Evolutionary conservation across 2,797 vertebrate genomes (phyloP), one percentile per base, ranked within the genome.

Genomic region (Acomys russatus): DNA sequence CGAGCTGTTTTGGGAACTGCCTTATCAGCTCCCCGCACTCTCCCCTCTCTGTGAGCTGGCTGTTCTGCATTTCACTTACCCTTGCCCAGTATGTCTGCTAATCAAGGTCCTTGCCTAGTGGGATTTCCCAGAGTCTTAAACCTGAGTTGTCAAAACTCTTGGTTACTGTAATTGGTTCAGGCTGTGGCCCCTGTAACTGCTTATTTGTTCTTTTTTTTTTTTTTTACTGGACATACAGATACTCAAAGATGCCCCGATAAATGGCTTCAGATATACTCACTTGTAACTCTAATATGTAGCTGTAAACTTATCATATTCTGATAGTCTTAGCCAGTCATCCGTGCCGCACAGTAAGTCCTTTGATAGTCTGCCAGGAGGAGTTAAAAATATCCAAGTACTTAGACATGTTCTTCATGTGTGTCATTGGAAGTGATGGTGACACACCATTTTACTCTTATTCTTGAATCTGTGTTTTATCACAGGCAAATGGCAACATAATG

Each of bases 351-450:
- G 15, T 12, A 79, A 71, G 15, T 79, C 22, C 15, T 73, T 90
- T 76, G 44, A 92, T 71, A 94, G 73, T 77, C 20, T 66, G 59
- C 23, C 61, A 90, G 63, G 20, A 66, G 20, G 11, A 54, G 25
- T 95, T 94, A 73, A 92, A 92, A 79, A 78, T 94, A 89, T 25
- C 25, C 49, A 91, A 92, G 56, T 5, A 80, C 49, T 93, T n/a
- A n/a, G 30, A 74, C 17, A 49, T 35, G 14, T 83, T 89, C 14
- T 28, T 78, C 59, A 74, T 64, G 59, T 44, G 9, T 90, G 35
- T 68, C 59, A 63, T 49, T 63, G 33, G 25, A n/a, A 84, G 20
- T 44, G 61, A 82, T 84, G 12, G 18, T 38, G 23, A 73, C 54
- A 66, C n/a, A 25, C 14, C 51, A 71, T 49, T 49, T 4, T 61